phyloP scores from a whole-genome alignment of 2,888 invertebrate species.

The Ophioninae sp. region DNA sequence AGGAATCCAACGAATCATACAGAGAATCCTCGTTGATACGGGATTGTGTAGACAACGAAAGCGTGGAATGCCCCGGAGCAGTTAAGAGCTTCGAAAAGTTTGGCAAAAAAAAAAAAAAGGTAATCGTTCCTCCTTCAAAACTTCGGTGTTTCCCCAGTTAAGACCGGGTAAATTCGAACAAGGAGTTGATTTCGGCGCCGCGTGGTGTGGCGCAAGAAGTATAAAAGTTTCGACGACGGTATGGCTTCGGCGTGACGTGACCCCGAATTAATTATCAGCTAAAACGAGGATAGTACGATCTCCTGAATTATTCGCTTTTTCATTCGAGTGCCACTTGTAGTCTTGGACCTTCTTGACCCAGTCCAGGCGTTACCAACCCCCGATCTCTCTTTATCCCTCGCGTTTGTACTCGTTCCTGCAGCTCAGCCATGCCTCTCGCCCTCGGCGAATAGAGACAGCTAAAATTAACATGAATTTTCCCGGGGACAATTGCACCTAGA shows the following conservation, averaged over 20 bases:
- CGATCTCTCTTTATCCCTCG: background rate
- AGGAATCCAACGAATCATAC: no score
- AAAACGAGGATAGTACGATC: background rate
- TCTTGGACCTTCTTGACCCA: conserved; percentile 32
- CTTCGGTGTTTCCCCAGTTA: no score
- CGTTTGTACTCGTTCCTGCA: background rate
- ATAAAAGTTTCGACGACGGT: conserved; percentile 6
- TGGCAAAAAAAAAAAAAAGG: no score
- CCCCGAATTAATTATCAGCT: conserved; percentile 23
- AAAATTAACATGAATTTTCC: conserved; percentile 54
- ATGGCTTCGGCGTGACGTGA: background rate
- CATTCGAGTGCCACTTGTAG: conserved; percentile 16
- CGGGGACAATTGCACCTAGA: conserved; percentile 15
- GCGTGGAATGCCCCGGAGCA: no score
- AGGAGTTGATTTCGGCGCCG: conserved; percentile 11
- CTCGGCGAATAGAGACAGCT: conserved; percentile 2
- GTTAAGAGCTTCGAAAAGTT: no score
- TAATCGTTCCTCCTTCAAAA: no score
- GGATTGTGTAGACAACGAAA: no score
- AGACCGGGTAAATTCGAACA: no score
- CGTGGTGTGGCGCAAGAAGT: background rate
- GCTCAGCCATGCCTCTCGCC: conserved; percentile 1
- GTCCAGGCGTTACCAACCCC: background rate
- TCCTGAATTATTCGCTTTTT: conserved; percentile 17
- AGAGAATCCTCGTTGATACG: no score